A percentile compares a stretch with the other conserved stretches of the same genome.
phyloP scores from a whole-genome alignment of 2,113 vertebrate species.

The Pangasianodon gigas region DNA sequence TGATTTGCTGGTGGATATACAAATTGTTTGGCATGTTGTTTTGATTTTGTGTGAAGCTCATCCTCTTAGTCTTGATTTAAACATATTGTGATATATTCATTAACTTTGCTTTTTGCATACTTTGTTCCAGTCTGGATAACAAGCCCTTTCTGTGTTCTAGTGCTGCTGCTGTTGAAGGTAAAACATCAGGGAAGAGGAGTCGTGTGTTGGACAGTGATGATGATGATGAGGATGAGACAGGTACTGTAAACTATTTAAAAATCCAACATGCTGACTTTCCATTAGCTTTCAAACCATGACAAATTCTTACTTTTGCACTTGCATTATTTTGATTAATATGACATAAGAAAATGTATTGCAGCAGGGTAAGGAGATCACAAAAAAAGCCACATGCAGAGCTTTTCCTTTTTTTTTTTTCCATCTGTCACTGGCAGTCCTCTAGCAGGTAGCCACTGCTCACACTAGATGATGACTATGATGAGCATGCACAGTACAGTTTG shows the following conservation, averaged over 20 bases:
- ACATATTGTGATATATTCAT: neutral
- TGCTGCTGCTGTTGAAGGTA: constrained; percentile 37
- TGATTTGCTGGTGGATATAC: neutral
- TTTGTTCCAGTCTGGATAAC: neutral
- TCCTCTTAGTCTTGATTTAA: neutral
- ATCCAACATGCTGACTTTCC: neutral
- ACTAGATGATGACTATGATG: neutral
- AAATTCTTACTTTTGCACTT: neutral
- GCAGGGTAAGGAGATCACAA: neutral
- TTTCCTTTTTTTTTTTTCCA: neutral
- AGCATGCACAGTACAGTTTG: neutral
- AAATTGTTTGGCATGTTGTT: neutral
- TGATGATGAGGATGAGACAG: constrained; percentile 58
- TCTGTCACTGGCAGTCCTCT: neutral
- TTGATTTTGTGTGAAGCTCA: neutral
- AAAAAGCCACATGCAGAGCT: neutral
- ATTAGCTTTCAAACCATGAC: neutral
- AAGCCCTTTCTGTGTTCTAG: constrained; percentile 3
- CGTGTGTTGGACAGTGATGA: constrained; percentile 75
- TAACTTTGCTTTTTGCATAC: neutral
- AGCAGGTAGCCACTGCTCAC: neutral
- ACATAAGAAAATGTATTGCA: neutral
- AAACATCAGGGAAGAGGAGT: constrained; percentile 69
- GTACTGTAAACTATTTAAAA: constrained; percentile 51
- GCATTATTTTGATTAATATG: neutral